A percentile compares a stretch with the other conserved stretches of the same genome.
Evolutionary conservation across 2,888 invertebrate genomes (phyloP).

Genomic region (Dermolepida albohirtum): DNA sequence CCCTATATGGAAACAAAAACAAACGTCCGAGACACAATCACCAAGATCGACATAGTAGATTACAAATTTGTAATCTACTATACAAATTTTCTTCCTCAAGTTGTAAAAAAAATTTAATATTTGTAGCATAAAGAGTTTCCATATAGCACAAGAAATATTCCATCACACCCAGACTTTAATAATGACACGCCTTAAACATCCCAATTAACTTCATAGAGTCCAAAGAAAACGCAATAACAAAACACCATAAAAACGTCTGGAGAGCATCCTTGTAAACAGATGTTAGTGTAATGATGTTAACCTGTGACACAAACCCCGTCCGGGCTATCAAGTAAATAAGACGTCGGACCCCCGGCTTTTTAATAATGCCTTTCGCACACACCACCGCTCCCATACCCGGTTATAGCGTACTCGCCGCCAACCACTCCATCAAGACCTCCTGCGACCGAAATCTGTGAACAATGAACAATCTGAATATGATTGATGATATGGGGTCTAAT

Average conservation of each 20-base stretch:
- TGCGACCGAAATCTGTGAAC: constrained; percentile 26
- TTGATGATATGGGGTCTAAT: constrained; percentile 41
- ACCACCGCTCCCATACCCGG: neutral
- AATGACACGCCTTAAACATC: no score
- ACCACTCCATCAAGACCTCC: no score
- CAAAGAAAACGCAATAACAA: neutral
- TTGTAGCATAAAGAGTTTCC: no score
- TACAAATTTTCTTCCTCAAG: no score
- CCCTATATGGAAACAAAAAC: no score
- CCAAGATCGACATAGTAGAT: no score
- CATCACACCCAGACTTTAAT: no score
- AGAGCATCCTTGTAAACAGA: constrained; percentile 2
- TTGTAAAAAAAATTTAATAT: no score
- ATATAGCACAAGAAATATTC: no score
- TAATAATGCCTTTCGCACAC: constrained; percentile 12
- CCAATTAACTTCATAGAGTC: constrained; percentile 1
- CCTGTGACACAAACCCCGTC: constrained; percentile 6
- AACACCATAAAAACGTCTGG: neutral
- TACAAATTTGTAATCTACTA: no score
- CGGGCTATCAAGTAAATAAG: constrained; percentile 12
- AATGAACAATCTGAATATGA: constrained; percentile 43
- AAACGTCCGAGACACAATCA: no score
- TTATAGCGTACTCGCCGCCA: no score
- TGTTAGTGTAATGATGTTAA: constrained; percentile 7
- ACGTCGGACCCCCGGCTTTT: constrained; percentile 20